phyloP scores from a whole-genome alignment of 1,140 invertebrate species.

The Drosophila insularis region DNA sequence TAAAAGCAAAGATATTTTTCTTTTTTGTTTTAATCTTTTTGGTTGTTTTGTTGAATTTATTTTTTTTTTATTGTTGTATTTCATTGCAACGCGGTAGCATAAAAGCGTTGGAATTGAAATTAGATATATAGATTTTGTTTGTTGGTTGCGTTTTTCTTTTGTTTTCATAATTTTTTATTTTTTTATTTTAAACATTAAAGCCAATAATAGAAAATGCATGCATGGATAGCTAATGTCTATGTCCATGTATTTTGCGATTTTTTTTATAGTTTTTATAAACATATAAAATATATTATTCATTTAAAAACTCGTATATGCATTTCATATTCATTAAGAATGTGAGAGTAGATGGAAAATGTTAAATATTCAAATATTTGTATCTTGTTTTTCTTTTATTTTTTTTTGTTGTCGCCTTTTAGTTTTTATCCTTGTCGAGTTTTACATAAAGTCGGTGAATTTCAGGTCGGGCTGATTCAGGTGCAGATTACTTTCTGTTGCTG shows the following conservation, averaged over 20 bases:
- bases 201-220: constrained; percentile 72
- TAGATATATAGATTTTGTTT: not conserved
- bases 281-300: constrained; percentile 73
- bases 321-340: constrained; percentile 70
- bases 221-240: constrained; percentile 58
- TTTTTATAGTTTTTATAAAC: constrained; percentile 77
- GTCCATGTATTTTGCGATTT: constrained; percentile 48
- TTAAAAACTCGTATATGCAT: constrained; percentile 73
- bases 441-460: constrained; percentile 50
- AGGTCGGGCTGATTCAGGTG: constrained; percentile 27
- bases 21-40: not conserved
- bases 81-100: constrained; percentile 59
- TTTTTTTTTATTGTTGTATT: constrained; percentile 41
- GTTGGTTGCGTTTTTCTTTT: constrained; percentile 12
- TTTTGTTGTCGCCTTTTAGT: no score
- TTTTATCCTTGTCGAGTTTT: constrained; percentile 27
- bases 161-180: constrained; percentile 12
- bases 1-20: constrained; percentile 43
- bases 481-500: constrained; percentile 14
- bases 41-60: no score
- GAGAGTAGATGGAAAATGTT: constrained; percentile 57
- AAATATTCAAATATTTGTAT: constrained; percentile 56
- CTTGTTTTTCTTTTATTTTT: not conserved
- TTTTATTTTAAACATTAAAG: constrained; percentile 68
- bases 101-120: constrained; percentile 20